Conservation (phyloP, 2,113 vertebrate genomes). For the Bufo bufo region DNA sequence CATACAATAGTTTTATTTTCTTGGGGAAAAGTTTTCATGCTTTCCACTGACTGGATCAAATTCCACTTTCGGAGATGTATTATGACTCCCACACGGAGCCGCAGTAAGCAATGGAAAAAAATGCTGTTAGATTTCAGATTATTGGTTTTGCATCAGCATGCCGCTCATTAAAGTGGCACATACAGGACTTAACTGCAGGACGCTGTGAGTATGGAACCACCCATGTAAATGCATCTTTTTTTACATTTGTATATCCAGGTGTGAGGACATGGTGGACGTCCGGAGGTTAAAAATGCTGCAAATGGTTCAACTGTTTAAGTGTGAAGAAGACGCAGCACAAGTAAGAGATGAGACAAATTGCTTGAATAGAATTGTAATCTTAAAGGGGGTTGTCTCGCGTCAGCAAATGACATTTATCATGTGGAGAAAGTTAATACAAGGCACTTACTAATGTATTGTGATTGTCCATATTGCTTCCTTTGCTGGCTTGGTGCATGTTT, state of each 20-base stretch:
- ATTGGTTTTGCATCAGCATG: neutral
- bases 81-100: no score
- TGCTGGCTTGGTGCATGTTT: no score
- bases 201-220: neutral
- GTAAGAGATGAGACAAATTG: conserved; percentile 65
- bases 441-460: no score
- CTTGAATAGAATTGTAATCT: no score
- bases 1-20: neutral
- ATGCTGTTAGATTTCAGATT: no score
- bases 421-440: no score
- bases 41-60: neutral
- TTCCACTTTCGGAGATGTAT: neutral
- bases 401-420: no score
- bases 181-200: neutral
- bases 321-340: conserved; percentile 95
- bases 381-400: no score
- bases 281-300: conserved; percentile 97
- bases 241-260: conserved; percentile 69
- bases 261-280: conserved; percentile 93
- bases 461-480: no score
- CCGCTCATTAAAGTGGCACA: neutral
- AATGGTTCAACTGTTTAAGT: conserved; percentile 99
- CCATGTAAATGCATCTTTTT: neutral
- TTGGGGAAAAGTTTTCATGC: neutral
- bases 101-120: no score